These are phyloP conservation scores for Cryptoleucopteryx plumbea DNA, from an alignment of 2,113 vertebrate genomes.

Conservation along the genomic window DNA sequence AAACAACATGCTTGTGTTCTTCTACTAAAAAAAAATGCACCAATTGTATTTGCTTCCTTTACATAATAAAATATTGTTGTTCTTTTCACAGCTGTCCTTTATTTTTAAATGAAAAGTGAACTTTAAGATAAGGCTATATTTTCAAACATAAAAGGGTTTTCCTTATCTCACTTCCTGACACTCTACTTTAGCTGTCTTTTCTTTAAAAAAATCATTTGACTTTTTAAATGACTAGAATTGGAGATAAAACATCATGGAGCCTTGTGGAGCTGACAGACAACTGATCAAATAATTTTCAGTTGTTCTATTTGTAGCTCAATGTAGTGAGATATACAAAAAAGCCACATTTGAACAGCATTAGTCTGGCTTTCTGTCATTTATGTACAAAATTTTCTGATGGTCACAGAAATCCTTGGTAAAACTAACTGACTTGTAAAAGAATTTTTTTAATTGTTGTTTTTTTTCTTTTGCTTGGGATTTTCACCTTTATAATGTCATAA, in stretches of 20 bases:
- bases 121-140: background rate
- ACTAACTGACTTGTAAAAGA: background rate
- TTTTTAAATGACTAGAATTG: background rate
- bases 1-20: background rate
- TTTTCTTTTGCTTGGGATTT: background rate
- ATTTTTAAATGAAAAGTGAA: constrained; percentile 14
- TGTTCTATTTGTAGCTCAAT: background rate
- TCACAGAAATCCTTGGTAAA: background rate
- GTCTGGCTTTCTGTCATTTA: background rate
- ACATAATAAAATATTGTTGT: background rate
- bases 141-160: constrained; percentile 39
- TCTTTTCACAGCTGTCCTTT: background rate
- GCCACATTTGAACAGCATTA: background rate
- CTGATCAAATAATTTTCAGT: background rate
- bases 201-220: constrained; percentile 1
- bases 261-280: background rate
- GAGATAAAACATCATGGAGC: background rate
- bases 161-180: constrained; percentile 40
- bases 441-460: no score
- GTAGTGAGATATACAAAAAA: background rate
- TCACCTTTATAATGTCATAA: background rate
- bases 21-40: background rate
- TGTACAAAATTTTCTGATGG: background rate
- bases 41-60: background rate
- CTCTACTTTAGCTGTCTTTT: background rate